Conservation (phyloP, 2,797 vertebrate genomes). For the Sciurus carolinensis region DNA sequence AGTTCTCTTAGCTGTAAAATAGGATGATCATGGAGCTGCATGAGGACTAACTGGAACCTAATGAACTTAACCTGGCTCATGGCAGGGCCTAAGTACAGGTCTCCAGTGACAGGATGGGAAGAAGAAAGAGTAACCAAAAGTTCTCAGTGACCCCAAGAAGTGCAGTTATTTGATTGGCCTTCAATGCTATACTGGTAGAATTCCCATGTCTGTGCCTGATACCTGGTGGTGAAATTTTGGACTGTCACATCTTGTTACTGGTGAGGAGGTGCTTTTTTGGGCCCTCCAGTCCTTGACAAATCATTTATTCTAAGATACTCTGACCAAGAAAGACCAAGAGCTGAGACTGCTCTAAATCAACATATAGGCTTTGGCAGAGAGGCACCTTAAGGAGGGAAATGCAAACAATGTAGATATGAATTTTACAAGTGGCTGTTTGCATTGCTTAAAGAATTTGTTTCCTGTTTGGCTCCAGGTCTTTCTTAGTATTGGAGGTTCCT, state of each 20-base stretch:
- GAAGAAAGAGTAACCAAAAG: neutral
- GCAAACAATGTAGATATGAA: no score
- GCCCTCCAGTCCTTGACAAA: neutral
- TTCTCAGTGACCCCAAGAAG: neutral
- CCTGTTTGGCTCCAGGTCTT: neutral
- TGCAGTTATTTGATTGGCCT: neutral
- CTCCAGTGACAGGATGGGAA: neutral
- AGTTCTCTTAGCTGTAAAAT: neutral
- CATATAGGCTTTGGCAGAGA: neutral
- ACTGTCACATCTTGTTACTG: neutral
- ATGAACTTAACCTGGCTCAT: fast-evolving
- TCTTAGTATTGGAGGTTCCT: neutral
- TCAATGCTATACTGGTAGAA: fast-evolving
- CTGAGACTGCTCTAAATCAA: neutral
- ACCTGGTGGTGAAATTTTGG: neutral
- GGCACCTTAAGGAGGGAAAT: neutral
- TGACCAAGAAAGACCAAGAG: neutral
- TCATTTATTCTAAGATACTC: neutral
- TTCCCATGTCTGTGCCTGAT: neutral
- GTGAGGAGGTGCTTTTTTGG: neutral
- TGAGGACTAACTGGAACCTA: neutral
- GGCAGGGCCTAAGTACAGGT: no score
- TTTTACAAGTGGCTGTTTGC: neutral
- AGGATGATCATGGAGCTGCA: no score
- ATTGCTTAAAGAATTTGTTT: neutral